Percentiles rank a stretch among this genome's conserved stretches.
Conservation (phyloP, 2,797 vertebrate species). For the Aplochiton taeniatus region DNA sequence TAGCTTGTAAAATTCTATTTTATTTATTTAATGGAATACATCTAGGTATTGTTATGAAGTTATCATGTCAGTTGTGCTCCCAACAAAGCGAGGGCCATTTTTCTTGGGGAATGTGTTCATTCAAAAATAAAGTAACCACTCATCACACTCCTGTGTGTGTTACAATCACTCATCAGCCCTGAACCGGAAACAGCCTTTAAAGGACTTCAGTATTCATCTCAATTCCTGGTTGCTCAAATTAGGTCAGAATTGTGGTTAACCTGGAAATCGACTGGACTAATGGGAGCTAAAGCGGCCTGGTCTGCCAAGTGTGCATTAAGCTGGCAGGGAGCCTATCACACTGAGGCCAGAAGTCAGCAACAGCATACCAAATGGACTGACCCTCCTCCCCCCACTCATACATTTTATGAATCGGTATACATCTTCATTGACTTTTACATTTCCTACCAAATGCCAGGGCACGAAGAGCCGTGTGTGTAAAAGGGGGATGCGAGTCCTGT, state of each 20-base stretch:
- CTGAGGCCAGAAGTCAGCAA: constrained; percentile 74
- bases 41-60: too few species aligned
- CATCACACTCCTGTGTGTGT: too few species aligned
- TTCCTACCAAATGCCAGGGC: constrained; percentile 20
- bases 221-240: constrained; percentile 43
- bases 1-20: too few species aligned
- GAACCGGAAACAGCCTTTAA: too few species aligned
- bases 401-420: constrained; percentile 81
- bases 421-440: constrained; percentile 39
- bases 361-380: constrained; percentile 77
- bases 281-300: constrained; percentile 78
- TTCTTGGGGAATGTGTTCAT: too few species aligned
- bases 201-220: not conserved
- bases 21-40: too few species aligned
- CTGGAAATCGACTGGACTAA: constrained; percentile 79
- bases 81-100: too few species aligned
- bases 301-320: constrained; percentile 85
- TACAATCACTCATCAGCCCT: too few species aligned
- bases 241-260: constrained; percentile 78
- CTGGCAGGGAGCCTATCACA: constrained; percentile 78
- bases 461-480: not conserved
- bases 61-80: too few species aligned
- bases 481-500: constrained; percentile 25
- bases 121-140: too few species aligned
- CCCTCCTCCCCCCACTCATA: constrained; percentile 59